phyloP scores from a whole-genome alignment of 53 echinoderm and acorn worm genomes.

The Luidia sarsii region DNA sequence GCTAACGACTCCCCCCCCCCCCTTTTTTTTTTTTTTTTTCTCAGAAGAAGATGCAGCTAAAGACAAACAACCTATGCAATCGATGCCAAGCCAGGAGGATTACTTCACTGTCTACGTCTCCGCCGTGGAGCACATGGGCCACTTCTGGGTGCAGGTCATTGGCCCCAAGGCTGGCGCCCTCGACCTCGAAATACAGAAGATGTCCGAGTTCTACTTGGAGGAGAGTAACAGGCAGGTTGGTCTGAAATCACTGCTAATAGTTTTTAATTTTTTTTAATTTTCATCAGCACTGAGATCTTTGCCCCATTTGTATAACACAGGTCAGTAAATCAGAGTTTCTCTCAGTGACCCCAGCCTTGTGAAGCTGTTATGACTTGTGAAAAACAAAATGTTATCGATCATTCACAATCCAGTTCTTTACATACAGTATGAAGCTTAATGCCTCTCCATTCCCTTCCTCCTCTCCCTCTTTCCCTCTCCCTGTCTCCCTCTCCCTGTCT shows the following conservation, averaged over 20 bases:
- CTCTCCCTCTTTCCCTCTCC: too few species aligned
- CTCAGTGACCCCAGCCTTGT: too few species aligned
- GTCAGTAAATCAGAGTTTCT: too few species aligned
- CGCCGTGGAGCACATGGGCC: conserved; percentile 86
- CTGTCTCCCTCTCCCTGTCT: too few species aligned
- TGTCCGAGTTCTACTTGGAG: conserved; percentile 90
- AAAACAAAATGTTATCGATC: too few species aligned
- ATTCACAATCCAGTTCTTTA: too few species aligned
- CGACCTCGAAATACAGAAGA: conserved; percentile 76
- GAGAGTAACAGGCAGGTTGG: conserved; percentile 74
- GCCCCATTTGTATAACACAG: background rate
- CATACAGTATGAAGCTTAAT: too few species aligned
- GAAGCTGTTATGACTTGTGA: too few species aligned
- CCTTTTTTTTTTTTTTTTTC: background rate
- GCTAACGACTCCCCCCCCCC: too few species aligned
- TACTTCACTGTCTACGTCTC: conserved; percentile 90
- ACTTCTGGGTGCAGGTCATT: conserved; percentile 96
- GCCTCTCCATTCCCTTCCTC: too few species aligned
- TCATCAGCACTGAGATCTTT: background rate
- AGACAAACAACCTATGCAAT: conserved; percentile 39
- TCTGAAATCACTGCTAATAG: background rate
- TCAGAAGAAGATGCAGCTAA: conserved; percentile 1
- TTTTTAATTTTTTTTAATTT: too few species aligned
- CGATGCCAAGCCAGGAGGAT: conserved; percentile 65
- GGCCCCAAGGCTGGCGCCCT: conserved; percentile 73